Base-by-base conservation (phyloP, 2,797 vertebrate species). In the Leptodactylus fallax region DNA sequence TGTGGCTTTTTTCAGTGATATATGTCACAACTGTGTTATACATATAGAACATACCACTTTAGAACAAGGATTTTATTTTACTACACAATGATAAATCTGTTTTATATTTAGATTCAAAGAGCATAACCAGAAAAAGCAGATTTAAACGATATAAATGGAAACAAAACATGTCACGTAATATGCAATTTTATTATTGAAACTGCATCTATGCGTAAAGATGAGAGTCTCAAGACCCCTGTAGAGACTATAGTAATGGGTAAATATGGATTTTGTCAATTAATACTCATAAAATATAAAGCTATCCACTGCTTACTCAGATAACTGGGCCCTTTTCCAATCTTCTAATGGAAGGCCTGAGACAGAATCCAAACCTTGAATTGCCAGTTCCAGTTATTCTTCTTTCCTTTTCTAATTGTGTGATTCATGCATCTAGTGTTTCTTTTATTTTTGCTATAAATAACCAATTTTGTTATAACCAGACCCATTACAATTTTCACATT, bases 191-290 rank as follows among this genome's bases (percentile, higher is more conserved):
- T 78, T 85, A 47, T n/a, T 63, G 45, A 51, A 53, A 27, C 21
- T 61, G 7, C 9, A 61, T 85, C 21, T 85, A 36, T 76, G 27
- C 51, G 14, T 78, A 51, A 51, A 60, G n/a, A n/a, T n/a, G n/a
- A n/a, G 36, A 49, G 23, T 47, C 51, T 74, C 9, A 23, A 85
- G 23, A 25, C 36, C 69, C 10, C 21, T 60, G 5, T 10, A 65
- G 36, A 78, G 56, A 78, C 21, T 65, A 10, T 55, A 65, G 16
- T 77, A 78, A 85, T 85, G 56, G 69, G 13, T 85, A 78, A 61
- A 63, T 85, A 85, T 85, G 58, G 72, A 85, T 85, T 78, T 65
- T 78, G 56, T 47, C 36, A 63, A 77, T 77, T 65, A 77, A 63
- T 60, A 74, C 53, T 74, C 69, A 84, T 61, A 84, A 84, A 74